Percentiles rank a stretch among this genome's conserved stretches.
phyloP scores from a whole-genome alignment of 2,888 invertebrate genomes.

The Heliconius aoede region DNA sequence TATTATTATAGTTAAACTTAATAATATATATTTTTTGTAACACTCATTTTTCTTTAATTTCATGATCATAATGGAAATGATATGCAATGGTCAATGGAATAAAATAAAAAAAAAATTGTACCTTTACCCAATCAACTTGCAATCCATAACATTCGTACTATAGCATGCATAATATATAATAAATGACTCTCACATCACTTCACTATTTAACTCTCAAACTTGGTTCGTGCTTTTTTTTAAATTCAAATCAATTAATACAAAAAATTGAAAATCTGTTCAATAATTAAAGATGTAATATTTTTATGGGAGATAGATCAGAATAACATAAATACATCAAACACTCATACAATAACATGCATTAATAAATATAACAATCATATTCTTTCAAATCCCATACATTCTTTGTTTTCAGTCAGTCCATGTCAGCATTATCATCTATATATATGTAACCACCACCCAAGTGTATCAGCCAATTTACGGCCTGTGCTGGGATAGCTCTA shows the following conservation, averaged over 20 bases:
- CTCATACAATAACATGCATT: conserved; percentile 31
- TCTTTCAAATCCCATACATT: conserved; percentile 26
- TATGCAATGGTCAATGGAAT: conserved; percentile 45
- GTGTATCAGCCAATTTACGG: too few relatives aligned
- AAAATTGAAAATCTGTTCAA: conserved; percentile 7
- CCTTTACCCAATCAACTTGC: conserved; percentile 71
- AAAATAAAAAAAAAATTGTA: conserved; percentile 62
- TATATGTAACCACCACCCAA: too few relatives aligned
- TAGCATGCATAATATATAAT: conserved; percentile 50
- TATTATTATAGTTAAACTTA: background rate
- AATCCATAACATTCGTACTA: conserved; percentile 49
- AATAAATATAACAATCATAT: conserved; percentile 23
- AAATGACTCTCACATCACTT: conserved; percentile 43
- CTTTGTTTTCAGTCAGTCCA: background rate
- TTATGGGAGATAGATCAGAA: conserved; percentile 6
- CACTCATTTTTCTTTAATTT: background rate
- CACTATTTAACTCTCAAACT: conserved; percentile 41
- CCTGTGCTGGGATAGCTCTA: too few relatives aligned
- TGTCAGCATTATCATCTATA: background rate
- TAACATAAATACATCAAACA: conserved; percentile 21
- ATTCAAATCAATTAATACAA: background rate
- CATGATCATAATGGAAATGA: conserved; percentile 35
- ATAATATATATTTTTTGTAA: background rate
- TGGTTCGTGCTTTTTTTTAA: conserved; percentile 26
- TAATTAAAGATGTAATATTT: conserved; percentile 4